Evolutionary conservation across 2,888 invertebrate species (phyloP).

Genomic region (Vannuccia rotundouncinata): DNA sequence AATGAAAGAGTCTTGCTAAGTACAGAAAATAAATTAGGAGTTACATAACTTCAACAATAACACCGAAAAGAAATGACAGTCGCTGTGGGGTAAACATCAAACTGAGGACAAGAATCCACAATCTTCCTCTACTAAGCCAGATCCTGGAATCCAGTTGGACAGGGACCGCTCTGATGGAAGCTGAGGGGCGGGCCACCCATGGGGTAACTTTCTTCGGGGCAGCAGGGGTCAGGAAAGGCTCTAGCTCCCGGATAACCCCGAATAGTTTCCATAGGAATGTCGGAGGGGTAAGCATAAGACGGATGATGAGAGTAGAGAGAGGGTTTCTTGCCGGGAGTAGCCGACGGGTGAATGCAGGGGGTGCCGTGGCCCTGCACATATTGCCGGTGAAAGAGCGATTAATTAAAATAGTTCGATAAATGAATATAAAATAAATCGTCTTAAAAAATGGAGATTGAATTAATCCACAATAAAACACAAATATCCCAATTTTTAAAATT

Average conservation of each 20-base stretch:
- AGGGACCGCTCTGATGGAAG: conserved; percentile 49
- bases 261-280: conserved; percentile 48
- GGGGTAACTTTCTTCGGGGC: conserved; percentile 45
- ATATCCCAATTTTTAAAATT: neutral
- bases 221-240: conserved; percentile 41
- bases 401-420: no score
- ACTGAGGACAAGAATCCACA: no score
- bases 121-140: no score
- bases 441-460: no score
- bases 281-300: conserved; percentile 52
- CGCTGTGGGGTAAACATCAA: no score
- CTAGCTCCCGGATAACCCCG: conserved; percentile 49
- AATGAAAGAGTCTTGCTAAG: no score
- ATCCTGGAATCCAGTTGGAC: conserved; percentile 46
- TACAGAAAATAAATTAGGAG: no score
- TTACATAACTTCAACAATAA: no score
- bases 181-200: conserved; percentile 52
- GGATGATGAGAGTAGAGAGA: conserved; percentile 55
- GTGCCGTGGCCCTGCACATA: conserved; percentile 51
- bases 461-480: no score
- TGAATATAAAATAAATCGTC: no score
- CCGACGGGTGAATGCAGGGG: conserved; percentile 48
- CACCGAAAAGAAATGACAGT: no score
- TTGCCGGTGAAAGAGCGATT: no score
- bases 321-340: conserved; percentile 48